Evolutionary conservation across 2,888 invertebrate genomes (phyloP).

Genomic region (Ligdia adustata): DNA sequence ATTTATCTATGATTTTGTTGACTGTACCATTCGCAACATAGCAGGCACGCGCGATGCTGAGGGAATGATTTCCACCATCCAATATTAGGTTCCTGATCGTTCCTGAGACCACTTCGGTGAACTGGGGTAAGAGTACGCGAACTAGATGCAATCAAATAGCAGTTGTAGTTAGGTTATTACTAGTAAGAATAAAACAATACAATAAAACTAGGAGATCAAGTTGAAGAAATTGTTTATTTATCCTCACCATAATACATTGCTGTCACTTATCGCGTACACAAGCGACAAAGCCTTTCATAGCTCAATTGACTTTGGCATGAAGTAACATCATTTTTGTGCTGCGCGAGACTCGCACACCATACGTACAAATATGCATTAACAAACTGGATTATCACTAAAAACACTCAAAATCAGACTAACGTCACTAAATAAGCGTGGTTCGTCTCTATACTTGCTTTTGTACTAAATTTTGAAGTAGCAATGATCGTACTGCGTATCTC

Average conservation of each 20-base stretch:
- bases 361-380: slow-evolving; percentile 29
- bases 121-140: too few species aligned
- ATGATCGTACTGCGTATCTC: too few species aligned
- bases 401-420: slow-evolving; percentile 31
- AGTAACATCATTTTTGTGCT: slow-evolving; percentile 78
- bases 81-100: too few species aligned
- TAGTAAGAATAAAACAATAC: background rate
- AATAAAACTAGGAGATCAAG: slow-evolving; percentile 43
- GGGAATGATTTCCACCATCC: too few species aligned
- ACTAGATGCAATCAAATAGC: background rate
- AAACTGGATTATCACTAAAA: slow-evolving; percentile 21
- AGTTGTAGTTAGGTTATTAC: background rate
- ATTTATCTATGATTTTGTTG: too few species aligned
- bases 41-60: too few species aligned
- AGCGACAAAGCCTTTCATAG: slow-evolving; percentile 81
- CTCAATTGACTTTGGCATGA: slow-evolving; percentile 84
- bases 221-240: slow-evolving; percentile 81
- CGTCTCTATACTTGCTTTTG: slow-evolving; percentile 2
- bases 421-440: slow-evolving; percentile 25
- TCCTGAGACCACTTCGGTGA: too few species aligned
- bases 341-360: slow-evolving; percentile 43
- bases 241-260: slow-evolving; percentile 75
- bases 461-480: background rate
- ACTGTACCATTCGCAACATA: too few species aligned
- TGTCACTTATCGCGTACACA: slow-evolving; percentile 81